Conservation (phyloP, 2,888 invertebrate genomes). For the Spisula solida region DNA sequence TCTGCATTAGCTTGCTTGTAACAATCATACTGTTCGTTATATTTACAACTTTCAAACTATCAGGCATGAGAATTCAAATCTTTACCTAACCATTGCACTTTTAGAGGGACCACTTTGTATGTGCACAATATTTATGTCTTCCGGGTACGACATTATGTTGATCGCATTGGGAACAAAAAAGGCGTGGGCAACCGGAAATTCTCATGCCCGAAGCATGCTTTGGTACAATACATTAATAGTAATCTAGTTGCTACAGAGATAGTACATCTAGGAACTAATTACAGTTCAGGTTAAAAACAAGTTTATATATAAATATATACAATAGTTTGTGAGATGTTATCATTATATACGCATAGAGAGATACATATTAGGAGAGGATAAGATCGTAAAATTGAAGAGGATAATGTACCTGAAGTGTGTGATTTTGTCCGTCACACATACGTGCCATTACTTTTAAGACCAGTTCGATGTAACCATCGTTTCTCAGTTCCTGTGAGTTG, state of each 20-base stretch:
- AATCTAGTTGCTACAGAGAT: slow-evolving; percentile 5
- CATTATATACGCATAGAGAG: background rate
- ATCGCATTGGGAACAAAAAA: too few relatives aligned
- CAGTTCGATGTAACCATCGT: slow-evolving; percentile 87
- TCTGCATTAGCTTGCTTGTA: background rate
- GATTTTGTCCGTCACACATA: slow-evolving; percentile 87
- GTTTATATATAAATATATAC: background rate
- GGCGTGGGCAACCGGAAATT: too few relatives aligned
- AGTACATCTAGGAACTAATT: background rate
- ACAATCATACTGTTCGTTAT: background rate
- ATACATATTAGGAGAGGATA: background rate
- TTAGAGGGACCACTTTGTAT: too few relatives aligned
- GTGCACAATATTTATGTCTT: too few relatives aligned
- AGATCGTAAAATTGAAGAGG: background rate
- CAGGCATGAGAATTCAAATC: too few relatives aligned
- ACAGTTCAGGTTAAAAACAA: background rate
- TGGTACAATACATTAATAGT: background rate
- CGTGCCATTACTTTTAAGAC: slow-evolving; percentile 87
- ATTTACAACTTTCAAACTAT: background rate
- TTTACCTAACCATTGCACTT: too few relatives aligned
- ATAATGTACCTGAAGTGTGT: slow-evolving; percentile 84
- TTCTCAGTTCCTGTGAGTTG: slow-evolving; percentile 81
- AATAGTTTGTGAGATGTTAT: background rate
- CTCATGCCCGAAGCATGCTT: background rate
- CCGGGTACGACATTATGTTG: too few relatives aligned